Percentiles rank a stretch among this genome's conserved stretches.
phyloP scores from a whole-genome alignment of 2,797 vertebrate species.

The Aeoliscus strigatus region DNA sequence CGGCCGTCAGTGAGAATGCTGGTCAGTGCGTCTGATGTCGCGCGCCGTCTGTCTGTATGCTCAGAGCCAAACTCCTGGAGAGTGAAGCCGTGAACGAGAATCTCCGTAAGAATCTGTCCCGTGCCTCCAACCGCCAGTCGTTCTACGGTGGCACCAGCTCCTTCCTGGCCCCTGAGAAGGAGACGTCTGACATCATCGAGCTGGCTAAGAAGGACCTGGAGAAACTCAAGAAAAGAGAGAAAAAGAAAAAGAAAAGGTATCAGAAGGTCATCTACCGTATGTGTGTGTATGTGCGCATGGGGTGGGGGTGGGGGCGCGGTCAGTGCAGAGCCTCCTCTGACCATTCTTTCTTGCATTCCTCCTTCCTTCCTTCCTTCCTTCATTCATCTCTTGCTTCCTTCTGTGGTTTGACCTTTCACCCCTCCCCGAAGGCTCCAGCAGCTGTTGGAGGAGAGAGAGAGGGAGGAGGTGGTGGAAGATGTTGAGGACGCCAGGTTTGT shows the following conservation, averaged over 20 bases:
- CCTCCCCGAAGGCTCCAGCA: conserved; percentile 91
- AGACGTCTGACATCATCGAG: conserved; percentile 91
- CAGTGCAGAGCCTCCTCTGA: conserved; percentile 69
- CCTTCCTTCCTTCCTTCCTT: conserved; percentile 68
- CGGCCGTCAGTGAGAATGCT: no score
- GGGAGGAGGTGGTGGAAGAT: conserved; percentile 76
- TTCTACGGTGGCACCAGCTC: conserved; percentile 78
- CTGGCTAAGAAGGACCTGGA: conserved; percentile 95
- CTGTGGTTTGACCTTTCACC: conserved; percentile 81
- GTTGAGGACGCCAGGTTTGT: conserved; percentile 96
- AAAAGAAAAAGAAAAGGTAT: conserved; percentile 95
- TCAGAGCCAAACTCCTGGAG: conserved; percentile 91
- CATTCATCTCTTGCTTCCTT: conserved; percentile 73
- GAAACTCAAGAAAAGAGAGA: conserved; percentile 93
- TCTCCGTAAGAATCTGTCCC: conserved; percentile 85
- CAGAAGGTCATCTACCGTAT: fast-evolving
- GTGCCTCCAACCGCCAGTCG: conserved; percentile 80
- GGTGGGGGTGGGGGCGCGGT: no score
- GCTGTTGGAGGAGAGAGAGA: conserved; percentile 93
- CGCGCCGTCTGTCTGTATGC: not conserved
- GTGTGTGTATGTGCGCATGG: no score
- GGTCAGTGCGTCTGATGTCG: no score
- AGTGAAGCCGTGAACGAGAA: conserved; percentile 93
- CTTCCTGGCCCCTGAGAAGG: conserved; percentile 88
- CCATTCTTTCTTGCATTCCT: conserved; percentile 79